Evolutionary conservation across 1,140 invertebrate genomes (phyloP), one percentile per base, ranked within the genome.

Genomic region (Scaptodrosophila lebanonensis): DNA sequence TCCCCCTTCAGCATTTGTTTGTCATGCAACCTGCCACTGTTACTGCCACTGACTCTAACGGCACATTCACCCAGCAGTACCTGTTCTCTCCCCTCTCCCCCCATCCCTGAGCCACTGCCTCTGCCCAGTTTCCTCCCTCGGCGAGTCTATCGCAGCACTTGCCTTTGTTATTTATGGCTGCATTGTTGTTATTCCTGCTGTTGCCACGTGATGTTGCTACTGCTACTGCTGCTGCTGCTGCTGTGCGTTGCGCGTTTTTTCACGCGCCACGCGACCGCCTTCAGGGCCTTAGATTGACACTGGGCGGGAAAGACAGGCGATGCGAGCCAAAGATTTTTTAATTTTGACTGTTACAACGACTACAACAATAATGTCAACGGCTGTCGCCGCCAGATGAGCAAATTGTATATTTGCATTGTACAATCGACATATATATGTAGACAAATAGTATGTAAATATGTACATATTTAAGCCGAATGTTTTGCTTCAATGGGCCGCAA

Each of bases 91-190:
- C 36, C 20, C 39, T 44, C 58, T 36, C 38, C 25, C 22, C 43
- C 16, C 61, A 39, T 35, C 25, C 42, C 35, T 42, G 48, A n/a
- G 43, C 63, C 53, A 62, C 49, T 61, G 58, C 40, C 47, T 49
- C 40, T 38, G 12, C 33, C 17, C 43, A 29, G 52, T 49, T 33
- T 15, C 30, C 27, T 30, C 50, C 51, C 47, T 45, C 50, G 17
- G 3, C 53, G 38, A 47, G 49, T 63, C 50, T 51, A 25, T 45
- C 60, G 48, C 65, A 64, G 65, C 69, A 68, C 66, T 79, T 66
- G 69, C 60, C 68, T 79, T 82, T 79, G 73, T 79, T 79, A 73
- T 79, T 79, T 79, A 79, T 73, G 75, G 75, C 61, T 60, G 54
- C 65, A 69, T 77, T 77, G 73, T 73, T 67, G n/a, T n/a, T n/a